Conservation (phyloP, 1,140 invertebrate species). For the Drosophila tani region DNA sequence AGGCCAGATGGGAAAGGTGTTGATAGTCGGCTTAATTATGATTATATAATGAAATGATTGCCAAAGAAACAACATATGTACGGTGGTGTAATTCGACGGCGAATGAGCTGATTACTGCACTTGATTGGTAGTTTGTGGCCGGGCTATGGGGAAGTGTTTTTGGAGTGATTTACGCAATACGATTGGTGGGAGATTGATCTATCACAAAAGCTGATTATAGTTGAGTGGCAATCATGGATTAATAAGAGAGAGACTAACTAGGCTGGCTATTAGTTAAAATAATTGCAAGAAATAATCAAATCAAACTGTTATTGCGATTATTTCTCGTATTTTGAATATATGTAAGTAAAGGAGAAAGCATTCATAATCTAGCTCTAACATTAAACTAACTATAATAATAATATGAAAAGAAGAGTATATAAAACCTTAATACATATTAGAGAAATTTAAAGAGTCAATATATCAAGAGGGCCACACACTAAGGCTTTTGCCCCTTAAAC, state of each 20-base stretch:
- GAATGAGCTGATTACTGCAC: constrained; percentile 31
- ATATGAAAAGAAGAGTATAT: too few species aligned
- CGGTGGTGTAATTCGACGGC: constrained; percentile 24
- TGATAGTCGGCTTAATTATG: constrained; percentile 35
- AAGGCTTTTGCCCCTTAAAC: too few species aligned
- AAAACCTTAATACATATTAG: too few species aligned
- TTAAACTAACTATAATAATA: too few species aligned
- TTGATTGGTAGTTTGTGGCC: constrained; percentile 13
- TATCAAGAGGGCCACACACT: background rate
- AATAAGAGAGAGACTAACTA: background rate
- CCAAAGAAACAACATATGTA: constrained; percentile 24
- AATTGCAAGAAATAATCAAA: background rate
- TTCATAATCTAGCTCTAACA: too few species aligned
- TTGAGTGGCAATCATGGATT: background rate
- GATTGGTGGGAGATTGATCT: background rate
- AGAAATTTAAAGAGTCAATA: too few species aligned
- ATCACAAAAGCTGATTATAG: background rate
- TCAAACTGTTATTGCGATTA: background rate
- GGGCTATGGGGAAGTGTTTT: background rate
- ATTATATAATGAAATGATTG: constrained; percentile 45
- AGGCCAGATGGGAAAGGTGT: constrained; percentile 26
- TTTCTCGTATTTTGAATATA: too few species aligned
- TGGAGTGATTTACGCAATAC: background rate
- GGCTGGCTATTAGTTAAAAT: background rate
- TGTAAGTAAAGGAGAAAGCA: too few species aligned